Conservation (phyloP, 2,888 invertebrate genomes). For the Halictus quadricinctus region DNA sequence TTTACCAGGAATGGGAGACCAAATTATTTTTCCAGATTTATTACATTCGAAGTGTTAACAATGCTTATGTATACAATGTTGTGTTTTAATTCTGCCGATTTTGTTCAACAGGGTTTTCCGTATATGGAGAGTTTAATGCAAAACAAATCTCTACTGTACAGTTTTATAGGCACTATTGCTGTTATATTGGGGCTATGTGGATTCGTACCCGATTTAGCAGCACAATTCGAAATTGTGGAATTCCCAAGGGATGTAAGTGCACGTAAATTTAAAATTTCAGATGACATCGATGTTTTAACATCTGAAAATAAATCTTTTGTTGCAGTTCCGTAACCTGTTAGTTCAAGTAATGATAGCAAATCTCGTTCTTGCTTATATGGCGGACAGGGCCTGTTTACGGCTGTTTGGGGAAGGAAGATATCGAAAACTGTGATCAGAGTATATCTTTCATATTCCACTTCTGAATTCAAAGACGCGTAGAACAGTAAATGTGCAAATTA, state of each 20-base stretch:
- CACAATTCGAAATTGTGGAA: constrained; percentile 97
- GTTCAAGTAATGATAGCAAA: constrained; percentile 93
- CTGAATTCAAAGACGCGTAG: constrained; percentile 42
- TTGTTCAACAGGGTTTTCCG: constrained; percentile 92
- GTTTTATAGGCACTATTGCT: constrained; percentile 91
- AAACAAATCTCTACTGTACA: constrained; percentile 96
- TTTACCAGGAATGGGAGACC: no score
- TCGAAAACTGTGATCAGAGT: constrained; percentile 77
- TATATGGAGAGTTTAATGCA: constrained; percentile 98
- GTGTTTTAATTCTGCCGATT: constrained; percentile 34
- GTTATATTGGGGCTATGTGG: constrained; percentile 93
- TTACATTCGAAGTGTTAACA: neutral
- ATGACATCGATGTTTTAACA: constrained; percentile 29
- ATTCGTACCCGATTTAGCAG: constrained; percentile 91
- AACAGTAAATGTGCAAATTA: constrained; percentile 48
- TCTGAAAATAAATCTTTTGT: constrained; percentile 63
- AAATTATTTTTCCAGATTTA: no score
- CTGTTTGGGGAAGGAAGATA: constrained; percentile 92
- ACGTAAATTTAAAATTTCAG: neutral
- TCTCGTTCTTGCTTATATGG: constrained; percentile 91
- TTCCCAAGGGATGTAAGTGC: constrained; percentile 93
- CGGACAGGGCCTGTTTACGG: constrained; percentile 93
- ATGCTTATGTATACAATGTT: neutral
- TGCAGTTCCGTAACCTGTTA: constrained; percentile 94
- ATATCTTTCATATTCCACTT: constrained; percentile 32